A percentile compares a stretch with the other conserved stretches of the same genome.
Evolutionary conservation across 2,888 invertebrate species (phyloP).

Genomic region (Phaonia tiefii): DNA sequence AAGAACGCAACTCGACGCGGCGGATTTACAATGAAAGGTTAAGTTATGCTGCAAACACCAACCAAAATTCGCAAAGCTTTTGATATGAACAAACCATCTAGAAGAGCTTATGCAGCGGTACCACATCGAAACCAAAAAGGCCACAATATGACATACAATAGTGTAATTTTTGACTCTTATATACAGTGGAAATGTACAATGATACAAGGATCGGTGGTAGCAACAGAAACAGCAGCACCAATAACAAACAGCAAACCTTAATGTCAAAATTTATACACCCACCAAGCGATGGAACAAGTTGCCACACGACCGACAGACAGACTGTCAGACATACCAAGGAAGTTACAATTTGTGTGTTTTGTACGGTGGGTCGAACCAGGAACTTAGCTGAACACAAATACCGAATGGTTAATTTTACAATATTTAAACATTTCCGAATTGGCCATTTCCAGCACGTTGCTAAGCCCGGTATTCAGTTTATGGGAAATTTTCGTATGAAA

Average conservation of each 20-base stretch:
- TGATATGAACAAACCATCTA: constrained; percentile 14
- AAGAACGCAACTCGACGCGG: constrained; percentile 35
- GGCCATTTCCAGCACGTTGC: no score
- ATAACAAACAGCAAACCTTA: constrained; percentile 15
- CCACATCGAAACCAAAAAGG: constrained; percentile 39
- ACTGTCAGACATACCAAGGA: constrained; percentile 9
- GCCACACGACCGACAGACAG: background rate
- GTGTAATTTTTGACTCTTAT: constrained; percentile 24
- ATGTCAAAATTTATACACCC: constrained; percentile 30
- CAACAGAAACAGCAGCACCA: background rate
- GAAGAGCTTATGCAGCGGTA: constrained; percentile 5
- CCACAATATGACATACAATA: constrained; percentile 60
- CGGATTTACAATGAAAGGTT: constrained; percentile 51
- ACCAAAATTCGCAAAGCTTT: constrained; percentile 40
- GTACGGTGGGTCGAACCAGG: no score
- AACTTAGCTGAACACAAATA: no score
- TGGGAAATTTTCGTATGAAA: no score
- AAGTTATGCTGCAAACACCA: constrained; percentile 42
- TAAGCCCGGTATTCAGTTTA: no score
- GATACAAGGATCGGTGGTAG: no score
- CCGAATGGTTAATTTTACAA: no score
- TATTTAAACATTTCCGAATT: no score
- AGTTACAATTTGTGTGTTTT: no score
- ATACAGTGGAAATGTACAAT: background rate
- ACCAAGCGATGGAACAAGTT: constrained; percentile 17